Base-by-base conservation (phyloP, 2,113 vertebrate genomes). In the Oplegnathus fasciatus region DNA sequence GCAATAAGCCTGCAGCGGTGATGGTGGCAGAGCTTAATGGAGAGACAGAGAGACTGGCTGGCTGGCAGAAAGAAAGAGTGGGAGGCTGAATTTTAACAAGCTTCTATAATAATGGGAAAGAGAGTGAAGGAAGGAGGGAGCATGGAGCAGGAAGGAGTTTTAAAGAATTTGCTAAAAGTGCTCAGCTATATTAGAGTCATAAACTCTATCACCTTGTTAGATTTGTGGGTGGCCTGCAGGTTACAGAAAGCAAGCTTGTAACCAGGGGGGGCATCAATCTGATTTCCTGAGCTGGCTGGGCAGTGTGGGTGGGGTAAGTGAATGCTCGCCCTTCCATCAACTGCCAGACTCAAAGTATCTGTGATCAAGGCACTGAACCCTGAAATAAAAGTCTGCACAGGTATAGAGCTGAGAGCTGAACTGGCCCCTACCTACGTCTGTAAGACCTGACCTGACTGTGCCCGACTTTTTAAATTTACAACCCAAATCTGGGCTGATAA, bases 11-110 rank as follows among this genome's bases (percentile, higher is more conserved):
- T 88, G 90, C 89, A 94, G 93, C 89, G 9, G 81, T 84, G 74
- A 88, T 86, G 82, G 91, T 83, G 87, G 89, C 84, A 90, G 87
- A 88, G 78, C 80, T 91, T 93, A 94, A 94, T 92, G 88, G 88
- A 91, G 87, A 93, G 90, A 93, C 88, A 88, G 83, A 91, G 90
- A 86, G 87, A 84, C 82, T 83, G 75, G 82, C 74, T 86, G 74
- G 80, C 89, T 89, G 73, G 89, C 78, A 84, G 77, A 67, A 80
- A 89, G 84, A 86, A 80, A 70, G 72, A 87, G 74, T 68, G 88
- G 87, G 89, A 87, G 75, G 82, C 50, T 92, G 90, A 86, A 94
- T 94, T 94, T 93, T 93, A 93, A 94, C 88, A 93, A 89, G 86
- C 77, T 74, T 91, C 85, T 82, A 74, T 85, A 90, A 91, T 88